Evolutionary conservation across 2,113 vertebrate species (phyloP).

Genomic region (Grus americana): DNA sequence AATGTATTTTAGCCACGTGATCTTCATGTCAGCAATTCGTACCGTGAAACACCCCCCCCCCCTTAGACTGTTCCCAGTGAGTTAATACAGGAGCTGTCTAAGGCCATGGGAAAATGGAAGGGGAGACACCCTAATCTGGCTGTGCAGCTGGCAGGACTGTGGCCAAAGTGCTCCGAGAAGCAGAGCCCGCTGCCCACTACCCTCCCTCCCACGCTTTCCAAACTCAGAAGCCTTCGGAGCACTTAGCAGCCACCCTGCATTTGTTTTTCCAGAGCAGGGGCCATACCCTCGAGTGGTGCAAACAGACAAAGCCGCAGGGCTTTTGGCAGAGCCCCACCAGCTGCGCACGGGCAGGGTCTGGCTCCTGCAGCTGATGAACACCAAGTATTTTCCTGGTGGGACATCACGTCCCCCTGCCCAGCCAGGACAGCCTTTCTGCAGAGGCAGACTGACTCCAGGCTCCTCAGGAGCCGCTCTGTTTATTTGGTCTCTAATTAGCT

Average conservation of each 20-base stretch:
- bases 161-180: neutral
- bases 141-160: neutral
- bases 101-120: neutral
- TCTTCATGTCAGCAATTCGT: fast-evolving
- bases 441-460: neutral
- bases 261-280: neutral
- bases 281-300: neutral
- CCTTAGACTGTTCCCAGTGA: neutral
- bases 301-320: neutral
- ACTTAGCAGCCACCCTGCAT: neutral
- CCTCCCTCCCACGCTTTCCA: neutral
- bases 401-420: neutral
- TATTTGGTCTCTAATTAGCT: neutral
- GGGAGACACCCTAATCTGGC: neutral
- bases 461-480: neutral
- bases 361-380: neutral
- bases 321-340: neutral
- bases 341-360: neutral
- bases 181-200: neutral
- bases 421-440: neutral
- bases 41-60: neutral
- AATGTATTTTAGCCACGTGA: neutral
- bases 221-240: neutral
- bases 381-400: neutral
- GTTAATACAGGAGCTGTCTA: neutral